Percentiles rank a stretch among this genome's conserved stretches.
phyloP scores from a whole-genome alignment of 2,797 vertebrate species.

The Delichon dasypus region DNA sequence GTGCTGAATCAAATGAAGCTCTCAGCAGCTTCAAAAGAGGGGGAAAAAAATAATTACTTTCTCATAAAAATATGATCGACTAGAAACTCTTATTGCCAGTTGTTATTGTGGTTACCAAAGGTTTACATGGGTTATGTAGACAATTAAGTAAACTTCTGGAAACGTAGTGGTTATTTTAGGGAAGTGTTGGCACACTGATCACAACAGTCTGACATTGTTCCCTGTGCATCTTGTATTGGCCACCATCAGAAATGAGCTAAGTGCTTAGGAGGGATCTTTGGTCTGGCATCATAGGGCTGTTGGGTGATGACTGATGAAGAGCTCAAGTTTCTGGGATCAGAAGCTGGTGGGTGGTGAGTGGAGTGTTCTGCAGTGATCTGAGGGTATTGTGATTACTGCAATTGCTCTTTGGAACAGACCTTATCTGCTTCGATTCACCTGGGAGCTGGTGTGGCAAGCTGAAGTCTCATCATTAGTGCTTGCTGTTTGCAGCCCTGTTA shows the following conservation, averaged over 20 bases:
- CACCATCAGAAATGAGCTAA: neutral
- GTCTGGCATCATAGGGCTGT: neutral
- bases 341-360: neutral
- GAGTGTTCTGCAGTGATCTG: neutral
- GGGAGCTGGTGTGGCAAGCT: neutral
- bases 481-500: neutral
- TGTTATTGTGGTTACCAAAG: neutral
- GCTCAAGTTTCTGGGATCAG: neutral
- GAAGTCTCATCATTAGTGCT: neutral
- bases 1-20: neutral
- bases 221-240: neutral
- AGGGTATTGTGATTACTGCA: neutral
- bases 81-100: neutral
- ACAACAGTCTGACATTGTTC: neutral
- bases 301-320: neutral
- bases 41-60: neutral
- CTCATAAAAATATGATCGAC: neutral
- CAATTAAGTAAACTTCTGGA: neutral
- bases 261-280: neutral
- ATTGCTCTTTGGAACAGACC: neutral
- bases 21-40: neutral
- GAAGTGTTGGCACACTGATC: neutral
- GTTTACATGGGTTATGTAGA: neutral
- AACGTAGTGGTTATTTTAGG: neutral
- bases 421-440: accelerated